These are phyloP conservation scores for Nomada lathburiana DNA, from an alignment of 2,888 invertebrate species.

Conservation along the genomic window DNA sequence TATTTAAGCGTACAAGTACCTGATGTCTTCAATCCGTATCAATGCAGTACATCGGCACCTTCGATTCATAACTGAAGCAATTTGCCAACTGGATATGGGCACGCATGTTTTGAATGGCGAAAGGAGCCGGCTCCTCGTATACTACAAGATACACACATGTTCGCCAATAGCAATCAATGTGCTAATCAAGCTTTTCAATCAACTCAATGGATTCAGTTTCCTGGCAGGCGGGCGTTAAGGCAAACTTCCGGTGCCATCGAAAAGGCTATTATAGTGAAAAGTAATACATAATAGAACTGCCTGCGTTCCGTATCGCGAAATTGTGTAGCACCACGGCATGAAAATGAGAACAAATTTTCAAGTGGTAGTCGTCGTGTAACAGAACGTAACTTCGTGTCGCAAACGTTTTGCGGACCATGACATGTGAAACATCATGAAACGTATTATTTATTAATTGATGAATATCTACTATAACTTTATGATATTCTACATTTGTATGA, in stretches of 20 bases:
- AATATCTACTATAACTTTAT: no score
- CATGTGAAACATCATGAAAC: no score
- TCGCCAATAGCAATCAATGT: constrained; percentile 38
- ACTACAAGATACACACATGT: neutral
- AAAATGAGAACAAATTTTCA: no score
- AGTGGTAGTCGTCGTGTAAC: no score
- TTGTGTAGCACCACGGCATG: neutral
- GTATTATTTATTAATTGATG: no score
- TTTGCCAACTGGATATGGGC: constrained; percentile 31
- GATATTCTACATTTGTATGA: no score
- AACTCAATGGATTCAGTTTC: constrained; percentile 47
- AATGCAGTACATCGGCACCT: constrained; percentile 9
- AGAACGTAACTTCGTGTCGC: no score
- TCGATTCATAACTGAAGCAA: constrained; percentile 45
- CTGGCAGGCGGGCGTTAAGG: constrained; percentile 28
- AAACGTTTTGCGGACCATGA: no score
- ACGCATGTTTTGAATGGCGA: constrained; percentile 31
- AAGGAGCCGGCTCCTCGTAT: constrained; percentile 1
- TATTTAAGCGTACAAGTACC: constrained; percentile 2
- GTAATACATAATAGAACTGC: neutral
- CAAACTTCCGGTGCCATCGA: constrained; percentile 34
- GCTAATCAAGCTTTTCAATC: constrained; percentile 53
- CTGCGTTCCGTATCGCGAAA: neutral
- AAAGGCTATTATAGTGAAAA: constrained; percentile 13
- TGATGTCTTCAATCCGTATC: constrained; percentile 18